phyloP scores from a whole-genome alignment of 23 tunicate species.

The Ciona savignyi region DNA sequence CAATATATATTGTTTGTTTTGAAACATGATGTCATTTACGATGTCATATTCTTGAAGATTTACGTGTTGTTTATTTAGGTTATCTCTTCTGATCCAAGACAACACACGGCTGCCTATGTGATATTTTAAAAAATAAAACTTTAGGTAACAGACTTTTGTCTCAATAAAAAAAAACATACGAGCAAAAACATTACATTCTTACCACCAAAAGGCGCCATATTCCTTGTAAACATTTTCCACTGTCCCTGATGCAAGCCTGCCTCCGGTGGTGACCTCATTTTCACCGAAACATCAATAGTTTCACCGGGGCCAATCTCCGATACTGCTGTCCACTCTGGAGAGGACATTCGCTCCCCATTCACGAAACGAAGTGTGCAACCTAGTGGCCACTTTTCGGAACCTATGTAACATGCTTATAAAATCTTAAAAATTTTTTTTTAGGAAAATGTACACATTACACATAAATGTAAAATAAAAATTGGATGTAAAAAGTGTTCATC shows the following conservation, averaged over 20 bases:
- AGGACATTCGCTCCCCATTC: conserved; percentile 74
- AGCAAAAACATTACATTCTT: neutral
- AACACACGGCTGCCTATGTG: no score
- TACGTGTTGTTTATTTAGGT: no score
- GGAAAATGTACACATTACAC: neutral
- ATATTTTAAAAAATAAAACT: no score
- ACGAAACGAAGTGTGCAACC: conserved; percentile 83
- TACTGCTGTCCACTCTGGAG: conserved; percentile 65
- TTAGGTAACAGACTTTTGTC: no score
- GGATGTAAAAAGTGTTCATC: no score
- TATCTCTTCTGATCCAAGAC: no score
- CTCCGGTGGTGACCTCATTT: conserved; percentile 54
- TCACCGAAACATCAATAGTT: conserved; percentile 60
- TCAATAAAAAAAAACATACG: no score
- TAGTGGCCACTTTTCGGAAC: conserved; percentile 80
- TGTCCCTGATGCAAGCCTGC: conserved; percentile 85
- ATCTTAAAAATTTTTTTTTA: neutral
- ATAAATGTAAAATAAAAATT: neutral
- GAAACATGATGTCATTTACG: no score
- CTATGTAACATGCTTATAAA: conserved; percentile 3
- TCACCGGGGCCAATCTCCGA: conserved; percentile 37
- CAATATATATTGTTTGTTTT: no score
- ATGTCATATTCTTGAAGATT: no score
- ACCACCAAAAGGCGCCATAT: conserved; percentile 79
- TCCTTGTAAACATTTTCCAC: conserved; percentile 78